These are phyloP conservation scores for Plestiodon gilberti DNA, from an alignment of 2,113 vertebrate genomes.

Conservation along the genomic window DNA sequence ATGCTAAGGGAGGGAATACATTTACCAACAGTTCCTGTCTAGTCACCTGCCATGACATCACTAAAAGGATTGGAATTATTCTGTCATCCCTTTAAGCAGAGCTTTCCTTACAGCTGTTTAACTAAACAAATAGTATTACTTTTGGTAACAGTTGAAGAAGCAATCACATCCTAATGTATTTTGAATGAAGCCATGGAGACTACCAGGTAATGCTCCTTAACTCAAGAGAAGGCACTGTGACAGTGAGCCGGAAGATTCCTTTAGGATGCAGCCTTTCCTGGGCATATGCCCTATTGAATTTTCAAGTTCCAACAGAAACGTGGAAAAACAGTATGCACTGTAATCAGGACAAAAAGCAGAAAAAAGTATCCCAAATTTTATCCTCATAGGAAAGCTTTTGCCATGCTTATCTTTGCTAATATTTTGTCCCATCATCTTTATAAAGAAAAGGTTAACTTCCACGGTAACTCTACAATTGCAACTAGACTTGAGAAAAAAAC, in stretches of 20 bases:
- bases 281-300: too few species aligned
- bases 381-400: background rate
- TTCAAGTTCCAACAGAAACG: background rate
- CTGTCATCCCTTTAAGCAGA: background rate
- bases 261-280: too few species aligned
- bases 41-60: background rate
- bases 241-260: too few species aligned
- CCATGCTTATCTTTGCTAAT: background rate
- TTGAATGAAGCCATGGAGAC: background rate
- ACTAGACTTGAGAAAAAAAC: constrained; percentile 24
- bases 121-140: background rate
- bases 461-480: background rate
- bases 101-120: background rate
- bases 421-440: background rate
- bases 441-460: background rate
- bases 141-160: background rate
- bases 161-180: background rate
- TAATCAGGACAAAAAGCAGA: constrained; percentile 10
- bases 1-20: too few species aligned
- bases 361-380: constrained; percentile 15
- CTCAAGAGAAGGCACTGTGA: background rate
- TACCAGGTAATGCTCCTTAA: background rate
- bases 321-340: background rate
- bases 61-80: background rate
- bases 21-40: background rate